Evolutionary conservation across 2,797 vertebrate species (phyloP), one percentile per base, ranked within the genome.

Genomic region (Poeciliopsis presidionis): DNA sequence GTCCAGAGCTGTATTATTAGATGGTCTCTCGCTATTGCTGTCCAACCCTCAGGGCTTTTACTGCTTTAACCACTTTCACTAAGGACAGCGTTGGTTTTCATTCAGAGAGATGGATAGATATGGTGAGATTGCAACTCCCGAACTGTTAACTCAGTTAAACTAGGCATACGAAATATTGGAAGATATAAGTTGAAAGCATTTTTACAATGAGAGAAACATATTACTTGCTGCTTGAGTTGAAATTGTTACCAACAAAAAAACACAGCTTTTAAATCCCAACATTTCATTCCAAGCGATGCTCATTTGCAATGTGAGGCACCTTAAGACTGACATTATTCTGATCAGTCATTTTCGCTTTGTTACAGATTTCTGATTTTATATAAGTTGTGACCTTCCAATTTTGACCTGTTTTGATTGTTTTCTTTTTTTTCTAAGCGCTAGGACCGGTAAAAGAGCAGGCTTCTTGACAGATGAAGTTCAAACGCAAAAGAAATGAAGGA

Each of bases 1-100:
- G 88, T 92, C 90, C 85, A 72, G 45, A 89, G 72, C 72, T 84
- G 51, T 86, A 82, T 70, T 86, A 84, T 91, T 81, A 82, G 79
- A 90, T 76, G 36, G 82, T 82, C 84, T 74, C n/a, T 33, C 71
- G 12, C 55, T 46, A 49, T 61, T 63, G 79, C 77, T 86, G 46
- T 79, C 7, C n/a, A 79, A 73, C 79, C 83, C 87, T 76, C 47
- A 0, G 83, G 88, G 85, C 78, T 71, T 83, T 82, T 47, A 78
- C 75, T 73, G 41, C 74, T 80, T 69, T 71, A 63, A 76, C 59
- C 75, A 71, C 72, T 86, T 47, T 46, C 45, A 67, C 78, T 59
- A 6, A 70, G 74, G 67, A 72, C 59, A 53, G 41, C 51, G 76
- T 67, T 78, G 79, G 63, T 72, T 73, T 74, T 89, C 79, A 69